Evolutionary conservation across 2,888 invertebrate genomes (phyloP).

Genomic region (Latrodectus hesperus): DNA sequence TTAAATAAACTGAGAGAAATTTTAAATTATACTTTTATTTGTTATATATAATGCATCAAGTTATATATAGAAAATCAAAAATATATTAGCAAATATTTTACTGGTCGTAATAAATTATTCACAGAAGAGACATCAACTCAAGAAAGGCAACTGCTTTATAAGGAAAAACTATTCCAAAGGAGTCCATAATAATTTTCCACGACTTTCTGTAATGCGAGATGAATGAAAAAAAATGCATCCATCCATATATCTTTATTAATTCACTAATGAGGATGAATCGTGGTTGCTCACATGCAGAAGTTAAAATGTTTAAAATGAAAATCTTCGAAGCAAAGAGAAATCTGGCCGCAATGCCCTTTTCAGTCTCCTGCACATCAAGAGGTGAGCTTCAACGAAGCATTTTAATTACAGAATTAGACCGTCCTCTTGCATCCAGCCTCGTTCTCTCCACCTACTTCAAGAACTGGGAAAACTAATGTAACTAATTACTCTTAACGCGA

Average conservation of each 20-base stretch:
- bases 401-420: conserved; percentile 50
- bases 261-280: not conserved
- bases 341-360: not conserved
- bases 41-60: no score
- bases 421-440: conserved; percentile 1
- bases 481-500: conserved; percentile 29
- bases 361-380: not conserved
- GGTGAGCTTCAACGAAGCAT: conserved; percentile 17
- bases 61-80: no score
- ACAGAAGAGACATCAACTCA: no score
- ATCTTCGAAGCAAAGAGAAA: not conserved
- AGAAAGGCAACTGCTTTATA: no score
- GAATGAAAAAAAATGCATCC: not conserved
- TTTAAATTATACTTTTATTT: no score
- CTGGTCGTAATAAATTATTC: no score
- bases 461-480: conserved; percentile 24
- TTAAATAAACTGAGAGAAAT: no score
- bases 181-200: not conserved
- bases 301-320: not conserved
- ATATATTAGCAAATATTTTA: no score
- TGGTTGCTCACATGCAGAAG: not conserved
- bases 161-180: not conserved
- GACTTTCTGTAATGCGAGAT: not conserved
- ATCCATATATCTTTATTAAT: not conserved
- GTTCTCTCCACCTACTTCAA: not conserved